These are phyloP conservation scores for Willowsia nigromaculata DNA, from an alignment of 2,888 invertebrate genomes.

Conservation along the genomic window DNA sequence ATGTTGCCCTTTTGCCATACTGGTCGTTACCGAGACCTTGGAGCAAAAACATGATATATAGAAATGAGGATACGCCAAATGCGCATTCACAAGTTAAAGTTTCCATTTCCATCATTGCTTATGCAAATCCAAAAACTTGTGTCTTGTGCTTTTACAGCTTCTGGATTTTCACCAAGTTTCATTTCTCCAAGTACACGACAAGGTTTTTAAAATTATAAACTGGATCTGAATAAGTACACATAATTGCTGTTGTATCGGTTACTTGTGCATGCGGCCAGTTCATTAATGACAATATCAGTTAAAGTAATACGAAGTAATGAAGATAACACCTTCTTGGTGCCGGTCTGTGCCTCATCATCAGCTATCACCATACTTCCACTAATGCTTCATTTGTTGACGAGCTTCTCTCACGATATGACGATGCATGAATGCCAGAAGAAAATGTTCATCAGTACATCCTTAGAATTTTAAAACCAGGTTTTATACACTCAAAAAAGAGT, in stretches of 20 bases:
- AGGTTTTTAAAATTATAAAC: not conserved
- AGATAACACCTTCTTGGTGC: constrained; percentile 56
- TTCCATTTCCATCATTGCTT: not conserved
- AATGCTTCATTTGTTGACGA: constrained; percentile 39
- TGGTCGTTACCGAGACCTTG: not conserved
- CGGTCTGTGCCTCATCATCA: constrained; percentile 9
- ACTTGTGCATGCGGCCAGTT: constrained; percentile 16
- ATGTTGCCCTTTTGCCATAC: not conserved
- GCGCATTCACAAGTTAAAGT: not conserved
- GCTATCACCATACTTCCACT: not conserved
- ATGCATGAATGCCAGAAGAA: not conserved
- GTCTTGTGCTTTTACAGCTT: not conserved
- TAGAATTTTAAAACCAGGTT: constrained; percentile 34
- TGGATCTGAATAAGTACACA: not conserved
- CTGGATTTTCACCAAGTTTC: not conserved
- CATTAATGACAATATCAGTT: constrained; percentile 51
- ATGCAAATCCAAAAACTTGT: not conserved
- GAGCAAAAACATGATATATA: not conserved
- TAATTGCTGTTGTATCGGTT: not conserved
- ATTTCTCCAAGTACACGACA: not conserved
- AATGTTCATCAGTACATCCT: not conserved
- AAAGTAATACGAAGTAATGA: constrained; percentile 52
- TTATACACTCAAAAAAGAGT: not conserved
- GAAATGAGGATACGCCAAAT: not conserved
- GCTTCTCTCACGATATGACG: constrained; percentile 36